Conservation (phyloP, 2,888 invertebrate species). For the Platycheirus albimanus region DNA sequence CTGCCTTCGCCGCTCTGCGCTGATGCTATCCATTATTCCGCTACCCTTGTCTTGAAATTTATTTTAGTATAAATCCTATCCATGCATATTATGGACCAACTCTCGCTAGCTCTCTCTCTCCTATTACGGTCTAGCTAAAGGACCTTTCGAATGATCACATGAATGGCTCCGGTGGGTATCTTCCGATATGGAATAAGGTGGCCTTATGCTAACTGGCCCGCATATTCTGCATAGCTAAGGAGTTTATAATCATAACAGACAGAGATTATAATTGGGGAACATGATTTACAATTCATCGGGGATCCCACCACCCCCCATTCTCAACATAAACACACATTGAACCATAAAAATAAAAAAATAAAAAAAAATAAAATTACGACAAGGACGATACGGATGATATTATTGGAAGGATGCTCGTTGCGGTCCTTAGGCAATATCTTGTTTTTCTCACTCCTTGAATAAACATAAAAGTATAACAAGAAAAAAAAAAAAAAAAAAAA, state of each 20-base stretch:
- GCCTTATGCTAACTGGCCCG: slow-evolving; percentile 61
- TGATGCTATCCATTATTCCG: neutral
- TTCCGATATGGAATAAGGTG: slow-evolving; percentile 2
- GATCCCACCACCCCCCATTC: neutral
- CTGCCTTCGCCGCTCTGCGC: neutral
- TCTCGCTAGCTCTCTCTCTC: slow-evolving; percentile 25
- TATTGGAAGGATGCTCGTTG: slow-evolving; percentile 37
- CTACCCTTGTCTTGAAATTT: slow-evolving; percentile 34
- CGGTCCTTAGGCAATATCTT: slow-evolving; percentile 40
- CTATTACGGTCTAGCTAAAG: too few species aligned
- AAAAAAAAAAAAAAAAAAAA: too few species aligned
- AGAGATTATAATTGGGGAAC: slow-evolving; percentile 55
- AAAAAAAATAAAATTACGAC: neutral
- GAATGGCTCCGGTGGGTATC: slow-evolving; percentile 16
- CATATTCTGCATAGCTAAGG: slow-evolving; percentile 56
- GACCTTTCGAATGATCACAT: neutral
- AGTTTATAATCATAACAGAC: slow-evolving; percentile 59
- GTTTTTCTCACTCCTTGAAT: slow-evolving; percentile 30
- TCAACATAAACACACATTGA: neutral
- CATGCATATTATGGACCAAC: slow-evolving; percentile 39
- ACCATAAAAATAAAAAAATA: neutral
- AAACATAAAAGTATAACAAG: slow-evolving; percentile 25
- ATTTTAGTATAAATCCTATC: slow-evolving; percentile 42
- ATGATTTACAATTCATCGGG: slow-evolving; percentile 58
- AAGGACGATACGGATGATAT: slow-evolving; percentile 11